Evolutionary conservation across 2,888 invertebrate species (phyloP).

Genomic region (Peribatodes rhomboidaria): DNA sequence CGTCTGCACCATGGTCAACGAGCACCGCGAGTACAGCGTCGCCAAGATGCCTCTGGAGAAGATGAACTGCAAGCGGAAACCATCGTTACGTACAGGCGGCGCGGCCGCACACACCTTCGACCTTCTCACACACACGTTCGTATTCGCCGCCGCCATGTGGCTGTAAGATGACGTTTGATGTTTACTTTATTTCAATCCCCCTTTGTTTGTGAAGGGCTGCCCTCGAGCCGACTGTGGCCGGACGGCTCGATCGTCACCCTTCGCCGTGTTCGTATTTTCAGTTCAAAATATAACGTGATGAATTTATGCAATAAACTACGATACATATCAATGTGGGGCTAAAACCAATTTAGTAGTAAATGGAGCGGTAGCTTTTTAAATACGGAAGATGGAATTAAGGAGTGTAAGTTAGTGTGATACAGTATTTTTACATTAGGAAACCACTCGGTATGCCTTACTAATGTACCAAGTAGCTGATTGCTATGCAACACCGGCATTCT

Average conservation of each 20-base stretch:
- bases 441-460: constrained; percentile 80
- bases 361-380: constrained; percentile 81
- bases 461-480: constrained; percentile 60
- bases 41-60: constrained; percentile 93
- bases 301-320: constrained; percentile 82
- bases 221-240: constrained; percentile 82
- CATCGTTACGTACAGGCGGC: constrained; percentile 70
- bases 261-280: constrained; percentile 59
- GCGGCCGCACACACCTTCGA: constrained; percentile 57
- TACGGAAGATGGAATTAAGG: constrained; percentile 62
- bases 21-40: constrained; percentile 93
- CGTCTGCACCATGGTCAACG: constrained; percentile 92
- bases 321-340: constrained; percentile 86
- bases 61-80: constrained; percentile 93
- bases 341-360: constrained; percentile 66
- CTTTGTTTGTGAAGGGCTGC: constrained; percentile 67
- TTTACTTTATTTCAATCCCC: constrained; percentile 56
- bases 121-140: constrained; percentile 62
- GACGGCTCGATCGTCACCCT: constrained; percentile 69
- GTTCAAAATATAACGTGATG: constrained; percentile 70
- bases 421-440: constrained; percentile 78
- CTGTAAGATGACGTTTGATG: constrained; percentile 61
- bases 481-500: constrained; percentile 52
- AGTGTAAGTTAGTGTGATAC: constrained; percentile 74
- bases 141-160: constrained; percentile 67